These are phyloP conservation scores for Hoplodrina ambigua DNA, from an alignment of 2,888 invertebrate species.

Conservation along the genomic window DNA sequence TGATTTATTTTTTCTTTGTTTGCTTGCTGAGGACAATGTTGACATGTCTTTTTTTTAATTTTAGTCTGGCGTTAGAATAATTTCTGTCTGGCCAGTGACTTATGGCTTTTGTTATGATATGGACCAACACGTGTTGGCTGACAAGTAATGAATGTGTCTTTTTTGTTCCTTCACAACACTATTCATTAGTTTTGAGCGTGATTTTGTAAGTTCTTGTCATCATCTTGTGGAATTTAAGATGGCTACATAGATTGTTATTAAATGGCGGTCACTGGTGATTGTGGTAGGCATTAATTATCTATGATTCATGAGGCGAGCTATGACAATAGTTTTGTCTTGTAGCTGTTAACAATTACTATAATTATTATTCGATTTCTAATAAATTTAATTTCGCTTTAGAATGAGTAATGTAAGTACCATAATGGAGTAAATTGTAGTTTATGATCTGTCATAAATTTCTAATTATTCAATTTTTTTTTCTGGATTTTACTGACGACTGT, in stretches of 20 bases:
- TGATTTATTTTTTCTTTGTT: constrained; percentile 90
- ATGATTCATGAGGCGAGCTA: constrained; percentile 41
- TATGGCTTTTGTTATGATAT: constrained; percentile 65
- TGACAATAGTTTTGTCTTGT: constrained; percentile 38
- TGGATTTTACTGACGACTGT: no score
- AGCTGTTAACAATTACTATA: constrained; percentile 26
- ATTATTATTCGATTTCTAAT: constrained; percentile 10
- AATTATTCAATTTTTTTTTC: no score
- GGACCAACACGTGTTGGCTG: constrained; percentile 61
- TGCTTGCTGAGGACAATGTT: constrained; percentile 84
- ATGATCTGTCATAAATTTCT: neutral
- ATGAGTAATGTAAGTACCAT: constrained; percentile 27
- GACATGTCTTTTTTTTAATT: constrained; percentile 80
- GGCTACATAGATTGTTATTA: constrained; percentile 15
- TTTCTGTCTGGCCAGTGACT: constrained; percentile 68
- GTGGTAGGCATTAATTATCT: constrained; percentile 41
- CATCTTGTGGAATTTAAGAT: constrained; percentile 30
- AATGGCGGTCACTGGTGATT: constrained; percentile 23
- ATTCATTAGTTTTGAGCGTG: constrained; percentile 33
- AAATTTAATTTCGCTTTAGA: no score
- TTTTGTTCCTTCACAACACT: constrained; percentile 44
- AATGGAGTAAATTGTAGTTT: constrained; percentile 11
- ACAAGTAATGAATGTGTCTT: constrained; percentile 54
- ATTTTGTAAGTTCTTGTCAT: constrained; percentile 41
- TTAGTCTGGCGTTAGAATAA: constrained; percentile 65